Base-by-base conservation (phyloP, 2,113 vertebrate species). In the Podiceps cristatus region DNA sequence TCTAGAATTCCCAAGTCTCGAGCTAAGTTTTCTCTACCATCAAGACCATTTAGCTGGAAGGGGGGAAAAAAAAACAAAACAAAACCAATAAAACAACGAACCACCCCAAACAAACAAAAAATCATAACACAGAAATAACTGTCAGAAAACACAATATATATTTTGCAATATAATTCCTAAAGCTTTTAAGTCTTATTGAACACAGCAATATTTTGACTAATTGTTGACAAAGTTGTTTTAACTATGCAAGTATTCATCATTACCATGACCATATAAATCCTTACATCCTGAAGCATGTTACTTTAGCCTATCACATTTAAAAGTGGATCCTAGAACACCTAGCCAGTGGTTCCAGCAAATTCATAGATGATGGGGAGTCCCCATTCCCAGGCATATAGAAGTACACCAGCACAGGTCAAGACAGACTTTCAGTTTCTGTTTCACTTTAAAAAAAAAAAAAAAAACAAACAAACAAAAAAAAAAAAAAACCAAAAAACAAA, bases 1-100 rank as follows among this genome's bases (percentile, higher is more conserved):
- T 99, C 99, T 3, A 73, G 95, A 81, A 99, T 98, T 52, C 98
- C 98, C 87, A 99, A 98, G 33, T 99, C 98, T 69, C 95, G 98
- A 85, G 98, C 99, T 95, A 99, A 97, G 87, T 97, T 98, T 82
- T 99, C 99, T 92, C 99, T 98, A 62, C 98, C 97, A 60, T 99
- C 99, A 50, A 99, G 97, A 49, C 98, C 98, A 90, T 98, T 99
- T 64, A 98, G 83, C 99, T 99, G 83, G 12, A 5, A 37, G 37
- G 4, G 1, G 7, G 4, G n/a, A 25, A 64, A 25, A 11, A 16
- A 40, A n/a, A 62, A 69, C 37, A 37, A 37, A 37, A 37, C 37
- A 37, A 37, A 37, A 7, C 37, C 37, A 37, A 37, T 37, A 37
- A 37, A 37, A 37, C 37, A 37, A 37, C 9, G 37, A 37, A 37